Conservation (phyloP, 2,797 vertebrate genomes). For the Protosalanx chinensis region DNA sequence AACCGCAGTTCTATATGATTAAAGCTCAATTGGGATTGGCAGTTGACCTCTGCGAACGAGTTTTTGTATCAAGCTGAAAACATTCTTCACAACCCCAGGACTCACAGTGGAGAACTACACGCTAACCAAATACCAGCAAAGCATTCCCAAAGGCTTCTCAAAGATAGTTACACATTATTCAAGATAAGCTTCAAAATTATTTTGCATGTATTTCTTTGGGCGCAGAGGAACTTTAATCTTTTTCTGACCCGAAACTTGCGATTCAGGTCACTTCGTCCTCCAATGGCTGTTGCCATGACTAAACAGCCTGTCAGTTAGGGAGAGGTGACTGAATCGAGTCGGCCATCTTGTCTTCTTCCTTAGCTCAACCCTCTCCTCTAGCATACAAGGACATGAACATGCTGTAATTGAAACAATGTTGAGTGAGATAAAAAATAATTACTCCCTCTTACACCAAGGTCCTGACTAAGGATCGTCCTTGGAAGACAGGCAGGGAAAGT, state of each 20-base stretch:
- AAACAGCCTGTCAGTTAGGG: constrained; percentile 6
- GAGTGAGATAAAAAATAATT: background rate
- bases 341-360: background rate
- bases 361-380: too few species aligned
- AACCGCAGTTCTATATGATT: constrained; percentile 34
- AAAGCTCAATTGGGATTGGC: constrained; percentile 42
- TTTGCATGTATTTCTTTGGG: constrained; percentile 37
- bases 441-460: background rate
- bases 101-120: constrained; percentile 11
- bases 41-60: background rate
- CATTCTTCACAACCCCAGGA: background rate
- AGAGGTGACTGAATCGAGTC: constrained; percentile 17
- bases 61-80: background rate
- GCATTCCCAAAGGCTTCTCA: constrained; percentile 13
- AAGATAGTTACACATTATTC: constrained; percentile 14
- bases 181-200: constrained; percentile 15
- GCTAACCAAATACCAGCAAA: background rate
- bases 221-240: constrained; percentile 51
- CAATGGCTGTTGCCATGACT: constrained; percentile 37
- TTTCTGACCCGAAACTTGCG: constrained; percentile 43
- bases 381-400: background rate
- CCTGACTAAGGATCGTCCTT: background rate
- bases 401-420: too few species aligned
- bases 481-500: background rate
- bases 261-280: constrained; percentile 53